Base-by-base conservation (phyloP, 2,797 vertebrate genomes). In the Pelochelys cantorii region DNA sequence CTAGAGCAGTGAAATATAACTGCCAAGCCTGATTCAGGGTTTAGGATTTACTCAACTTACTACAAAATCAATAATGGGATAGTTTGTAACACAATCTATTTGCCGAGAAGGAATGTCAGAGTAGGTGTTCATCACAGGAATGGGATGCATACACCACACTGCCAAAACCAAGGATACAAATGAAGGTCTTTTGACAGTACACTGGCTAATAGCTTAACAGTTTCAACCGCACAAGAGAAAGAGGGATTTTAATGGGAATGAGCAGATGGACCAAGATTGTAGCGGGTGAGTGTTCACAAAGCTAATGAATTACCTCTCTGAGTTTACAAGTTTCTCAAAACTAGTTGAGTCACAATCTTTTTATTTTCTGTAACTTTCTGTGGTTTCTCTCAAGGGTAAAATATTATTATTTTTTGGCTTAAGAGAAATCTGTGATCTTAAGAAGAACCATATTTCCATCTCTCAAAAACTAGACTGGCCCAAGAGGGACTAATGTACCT, bases 41-140 rank as follows among this genome's bases (percentile, higher is more conserved):
- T 95, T 86, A 89, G 59, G 93, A 93, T 96, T 96, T 95, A 93
- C 89, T 97, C 85, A 95, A 42, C 59, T 96, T 90, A 95, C 62
- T 84, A 92, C 95, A 92, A 93, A 96, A 86, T 97, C 91, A 97
- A 93, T 95, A 95, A 95, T 88, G 62, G 71, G 4, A 95, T 96
- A 37, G 12, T 96, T 96, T 95, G 95, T 94, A 96, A 95, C 82
- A 95, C 71, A 96, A 87, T 81, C 95, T 95, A 68, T 95, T 93
- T 94, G 89, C 87, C 92, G 82, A 89, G 83, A 90, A 93, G 89
- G 90, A 91, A 93, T 86, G 79, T 84, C 77, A 89, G 65, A 29
- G 10, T 79, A 95, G 68, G 37, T 91, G 81, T 95, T 86, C 57
- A 89, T 96, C 94, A 95, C 9, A 78, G 79, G 74, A 62, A 42